Base-by-base conservation (phyloP, 2,113 vertebrate genomes). In the Gobio gobio region DNA sequence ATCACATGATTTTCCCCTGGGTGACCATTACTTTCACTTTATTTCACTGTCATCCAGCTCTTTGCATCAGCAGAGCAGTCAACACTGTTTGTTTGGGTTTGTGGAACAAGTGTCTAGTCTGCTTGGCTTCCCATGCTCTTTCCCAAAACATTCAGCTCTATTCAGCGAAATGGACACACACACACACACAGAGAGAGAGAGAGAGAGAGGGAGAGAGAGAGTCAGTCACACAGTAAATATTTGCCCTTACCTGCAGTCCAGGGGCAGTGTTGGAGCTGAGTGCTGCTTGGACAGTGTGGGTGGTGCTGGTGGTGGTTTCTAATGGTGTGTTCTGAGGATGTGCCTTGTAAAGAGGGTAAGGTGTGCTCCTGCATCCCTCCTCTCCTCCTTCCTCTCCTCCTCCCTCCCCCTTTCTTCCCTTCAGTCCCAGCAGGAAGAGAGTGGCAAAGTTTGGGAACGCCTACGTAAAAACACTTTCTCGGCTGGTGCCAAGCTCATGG, bases 161-260 rank as follows among this genome's bases (percentile, higher is more conserved):
- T 82, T 66, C 40, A 83, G 18, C 10, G 13, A 58, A 9, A 76
- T 73, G 85, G 49, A 63, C 16, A 64, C 56, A 82, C 72, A 70
- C 26, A 87, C 73, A 89, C 54, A 86, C 49, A 88, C 47, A 88
- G 45, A 78, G 56, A 43, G 47, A 81, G 80, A 87, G 83, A 89
- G 74, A 87, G 72, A 87, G 8, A 63, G 59, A 63, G 59, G 12
- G 22, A 24, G 61, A 49, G 47, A 14, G 47, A 51, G 49, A 70
- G 66, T 43, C 79, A 73, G 47, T 86, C 24, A 88, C 85, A 86
- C 87, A 90, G 86, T 86, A 90, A 90, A 92, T 89, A 89, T 90
- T 92, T 86, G 94, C 91, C 91, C 94, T 93, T 95, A 90, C 90
- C 92, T 93, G 94, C 92, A 94, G 94, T 93, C 94, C 90, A 91